phyloP scores from a whole-genome alignment of 2,113 vertebrate genomes.

The Xyliphius kryptos region DNA sequence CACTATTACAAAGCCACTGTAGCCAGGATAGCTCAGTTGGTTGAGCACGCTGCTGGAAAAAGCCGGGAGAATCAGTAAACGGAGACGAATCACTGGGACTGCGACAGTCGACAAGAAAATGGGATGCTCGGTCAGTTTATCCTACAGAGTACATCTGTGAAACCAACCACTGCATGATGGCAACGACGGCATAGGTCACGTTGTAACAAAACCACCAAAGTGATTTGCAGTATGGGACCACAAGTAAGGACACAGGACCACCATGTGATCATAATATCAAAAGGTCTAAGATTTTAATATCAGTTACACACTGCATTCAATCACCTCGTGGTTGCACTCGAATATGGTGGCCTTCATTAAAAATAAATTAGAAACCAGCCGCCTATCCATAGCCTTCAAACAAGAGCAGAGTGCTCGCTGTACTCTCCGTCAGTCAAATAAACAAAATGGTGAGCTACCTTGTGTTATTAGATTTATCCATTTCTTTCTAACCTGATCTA shows the following conservation, averaged over 20 bases:
- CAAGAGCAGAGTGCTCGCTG: background rate
- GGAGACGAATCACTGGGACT: no score
- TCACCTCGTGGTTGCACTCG: background rate
- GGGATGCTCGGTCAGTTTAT: no score
- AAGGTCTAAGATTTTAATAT: background rate
- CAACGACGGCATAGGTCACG: no score
- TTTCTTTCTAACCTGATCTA: background rate
- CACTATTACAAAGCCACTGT: no score
- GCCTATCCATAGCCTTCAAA: background rate
- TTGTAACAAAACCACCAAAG: conserved; percentile 9
- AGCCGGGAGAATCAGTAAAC: no score
- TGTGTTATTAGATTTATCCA: background rate
- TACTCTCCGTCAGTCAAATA: background rate
- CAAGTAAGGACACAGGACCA: background rate
- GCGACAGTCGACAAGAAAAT: no score
- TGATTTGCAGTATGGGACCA: no score
- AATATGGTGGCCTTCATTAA: background rate
- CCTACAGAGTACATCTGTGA: no score
- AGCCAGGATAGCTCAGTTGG: no score
- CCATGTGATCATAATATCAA: background rate
- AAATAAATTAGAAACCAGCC: background rate
- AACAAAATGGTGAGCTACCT: background rate
- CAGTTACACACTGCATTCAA: background rate
- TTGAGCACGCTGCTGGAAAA: no score
- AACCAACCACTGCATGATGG: no score